phyloP scores from a whole-genome alignment of 1,140 invertebrate genomes.

The Nylanderia fulva region DNA sequence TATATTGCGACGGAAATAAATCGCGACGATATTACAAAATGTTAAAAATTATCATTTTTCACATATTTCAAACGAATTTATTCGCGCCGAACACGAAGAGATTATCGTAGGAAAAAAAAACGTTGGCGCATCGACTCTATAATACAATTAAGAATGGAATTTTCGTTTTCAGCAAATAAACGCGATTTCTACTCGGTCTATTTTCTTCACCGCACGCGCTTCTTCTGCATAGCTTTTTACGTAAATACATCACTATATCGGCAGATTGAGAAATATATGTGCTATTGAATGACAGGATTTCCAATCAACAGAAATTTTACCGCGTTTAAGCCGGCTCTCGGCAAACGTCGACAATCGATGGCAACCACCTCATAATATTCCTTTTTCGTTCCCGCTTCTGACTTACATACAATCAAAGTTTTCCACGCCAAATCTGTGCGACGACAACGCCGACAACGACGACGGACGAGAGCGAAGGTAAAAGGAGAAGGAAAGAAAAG shows the following conservation, averaged over 20 bases:
- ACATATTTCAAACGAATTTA: not conserved
- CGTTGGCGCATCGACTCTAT: not conserved
- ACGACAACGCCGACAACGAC: constrained; percentile 22
- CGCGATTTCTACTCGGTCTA: not conserved
- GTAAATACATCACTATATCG: not conserved
- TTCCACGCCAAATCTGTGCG: constrained; percentile 54
- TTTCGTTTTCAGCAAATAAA: constrained; percentile 3
- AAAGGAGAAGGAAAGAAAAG: too few species aligned
- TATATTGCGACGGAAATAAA: not conserved
- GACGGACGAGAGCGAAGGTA: constrained; percentile 31
- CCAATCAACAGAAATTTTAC: constrained; percentile 61
- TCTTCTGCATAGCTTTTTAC: not conserved
- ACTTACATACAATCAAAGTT: constrained; percentile 72
- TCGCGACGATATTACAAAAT: constrained; percentile 7
- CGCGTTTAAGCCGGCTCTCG: constrained; percentile 21
- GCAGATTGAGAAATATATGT: constrained; percentile 46
- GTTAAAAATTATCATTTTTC: not conserved
- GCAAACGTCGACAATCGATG: not conserved
- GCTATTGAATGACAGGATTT: constrained; percentile 57
- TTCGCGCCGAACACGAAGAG: not conserved
- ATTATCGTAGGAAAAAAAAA: not conserved
- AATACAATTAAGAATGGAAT: constrained; percentile 31
- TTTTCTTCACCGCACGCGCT: not conserved
- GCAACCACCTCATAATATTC: constrained; percentile 24
- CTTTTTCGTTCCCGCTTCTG: constrained; percentile 34